A percentile compares a stretch with the other conserved stretches of the same genome.
phyloP scores from a whole-genome alignment of 2,113 vertebrate genomes.

The Jaculus jaculus region DNA sequence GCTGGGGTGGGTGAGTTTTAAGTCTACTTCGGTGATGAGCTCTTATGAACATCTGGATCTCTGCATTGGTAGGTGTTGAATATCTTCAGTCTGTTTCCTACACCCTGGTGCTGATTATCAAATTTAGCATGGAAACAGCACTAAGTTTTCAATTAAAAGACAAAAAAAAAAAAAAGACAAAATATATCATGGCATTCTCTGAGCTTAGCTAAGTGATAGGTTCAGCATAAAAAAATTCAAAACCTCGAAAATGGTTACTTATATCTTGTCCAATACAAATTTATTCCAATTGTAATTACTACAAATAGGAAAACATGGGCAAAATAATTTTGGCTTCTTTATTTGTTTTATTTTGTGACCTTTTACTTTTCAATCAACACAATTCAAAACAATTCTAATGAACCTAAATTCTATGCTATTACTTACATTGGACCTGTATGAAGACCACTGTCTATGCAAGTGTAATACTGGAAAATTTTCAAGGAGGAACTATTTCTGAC shows the following conservation, averaged over 20 bases:
- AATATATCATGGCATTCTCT: neutral
- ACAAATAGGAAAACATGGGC: neutral
- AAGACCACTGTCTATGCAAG: neutral
- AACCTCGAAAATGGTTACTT: neutral
- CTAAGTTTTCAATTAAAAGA: neutral
- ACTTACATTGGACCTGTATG: neutral
- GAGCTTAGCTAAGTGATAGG: neutral
- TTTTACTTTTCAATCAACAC: neutral
- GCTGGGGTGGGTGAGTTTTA: too few relatives aligned
- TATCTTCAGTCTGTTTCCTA: too few relatives aligned
- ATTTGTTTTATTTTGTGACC: neutral
- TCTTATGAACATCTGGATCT: too few relatives aligned
- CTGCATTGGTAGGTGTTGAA: too few relatives aligned
- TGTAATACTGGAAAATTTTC: neutral
- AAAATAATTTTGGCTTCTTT: neutral
- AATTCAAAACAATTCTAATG: neutral
- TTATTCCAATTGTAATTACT: neutral
- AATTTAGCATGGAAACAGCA: too few relatives aligned
- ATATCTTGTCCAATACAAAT: neutral
- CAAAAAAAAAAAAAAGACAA: too few relatives aligned
- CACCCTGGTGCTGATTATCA: too few relatives aligned
- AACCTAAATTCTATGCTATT: neutral
- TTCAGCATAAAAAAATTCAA: neutral
- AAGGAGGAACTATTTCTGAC: neutral
- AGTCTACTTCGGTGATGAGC: too few relatives aligned